Evolutionary conservation across 2,113 vertebrate genomes (phyloP).

Genomic region (Nibea albiflora): DNA sequence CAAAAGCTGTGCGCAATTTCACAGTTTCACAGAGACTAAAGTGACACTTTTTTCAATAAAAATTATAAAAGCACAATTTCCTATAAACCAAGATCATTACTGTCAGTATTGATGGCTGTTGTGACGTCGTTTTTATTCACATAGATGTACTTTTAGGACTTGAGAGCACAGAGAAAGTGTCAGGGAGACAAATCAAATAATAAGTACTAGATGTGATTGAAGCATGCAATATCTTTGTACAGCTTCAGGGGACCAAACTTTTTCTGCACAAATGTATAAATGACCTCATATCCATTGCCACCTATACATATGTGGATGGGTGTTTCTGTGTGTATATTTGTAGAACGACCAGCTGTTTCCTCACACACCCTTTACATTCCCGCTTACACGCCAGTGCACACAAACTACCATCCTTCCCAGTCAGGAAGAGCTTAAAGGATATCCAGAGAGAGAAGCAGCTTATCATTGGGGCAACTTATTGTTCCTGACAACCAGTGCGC

Average conservation of each 20-base stretch:
- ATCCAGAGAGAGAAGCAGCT: conserved; percentile 38
- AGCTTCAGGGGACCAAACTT: background rate
- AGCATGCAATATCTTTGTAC: too few relatives aligned
- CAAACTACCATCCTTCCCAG: conserved; percentile 35
- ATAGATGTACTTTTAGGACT: too few relatives aligned
- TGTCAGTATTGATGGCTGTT: background rate
- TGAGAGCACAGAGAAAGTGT: too few relatives aligned
- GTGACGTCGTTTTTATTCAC: too few relatives aligned
- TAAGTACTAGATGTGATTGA: too few relatives aligned
- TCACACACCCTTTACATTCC: conserved; percentile 15
- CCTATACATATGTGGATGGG: conserved; percentile 5
- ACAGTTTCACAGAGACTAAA: background rate
- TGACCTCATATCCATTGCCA: background rate
- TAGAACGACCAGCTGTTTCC: conserved; percentile 63
- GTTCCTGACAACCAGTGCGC: conserved; percentile 50
- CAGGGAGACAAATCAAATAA: too few relatives aligned
- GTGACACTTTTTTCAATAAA: background rate
- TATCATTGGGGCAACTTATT: conserved; percentile 42
- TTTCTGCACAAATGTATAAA: conserved; percentile 7
- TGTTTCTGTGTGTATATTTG: conserved; percentile 15
- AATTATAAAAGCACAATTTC: background rate
- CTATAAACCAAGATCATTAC: background rate
- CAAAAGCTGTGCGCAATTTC: background rate
- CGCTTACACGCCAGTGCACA: conserved; percentile 37
- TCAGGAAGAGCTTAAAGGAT: conserved; percentile 63